Conservation (phyloP, 2,888 invertebrate genomes). For the Galeruca laticollis region DNA sequence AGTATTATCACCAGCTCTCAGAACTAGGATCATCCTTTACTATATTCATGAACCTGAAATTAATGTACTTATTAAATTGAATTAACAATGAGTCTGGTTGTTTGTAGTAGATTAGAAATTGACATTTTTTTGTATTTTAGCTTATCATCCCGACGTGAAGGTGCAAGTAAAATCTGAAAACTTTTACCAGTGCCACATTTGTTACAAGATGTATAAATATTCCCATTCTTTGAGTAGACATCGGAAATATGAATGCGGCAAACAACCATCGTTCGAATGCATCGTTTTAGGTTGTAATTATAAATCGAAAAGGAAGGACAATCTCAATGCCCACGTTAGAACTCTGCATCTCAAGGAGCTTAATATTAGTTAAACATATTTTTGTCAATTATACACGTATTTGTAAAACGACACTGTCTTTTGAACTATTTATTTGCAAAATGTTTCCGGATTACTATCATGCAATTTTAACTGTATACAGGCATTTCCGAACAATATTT, state of each 20-base stretch:
- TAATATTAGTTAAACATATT: constrained; percentile 47
- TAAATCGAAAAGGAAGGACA: constrained; percentile 57
- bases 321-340: constrained; percentile 56
- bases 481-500: too few relatives aligned
- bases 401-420: too few relatives aligned
- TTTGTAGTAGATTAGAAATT: constrained; percentile 1
- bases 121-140: constrained; percentile 27
- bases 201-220: constrained; percentile 57
- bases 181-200: constrained; percentile 49
- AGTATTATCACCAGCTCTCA: too few relatives aligned
- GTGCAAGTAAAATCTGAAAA: constrained; percentile 21
- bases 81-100: background rate
- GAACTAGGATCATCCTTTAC: too few relatives aligned
- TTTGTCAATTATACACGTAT: background rate
- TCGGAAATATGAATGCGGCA: constrained; percentile 58
- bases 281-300: constrained; percentile 53
- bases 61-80: background rate
- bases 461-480: too few relatives aligned
- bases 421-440: background rate
- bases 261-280: constrained; percentile 55
- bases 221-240: constrained; percentile 56
- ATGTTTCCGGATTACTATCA: too few relatives aligned
- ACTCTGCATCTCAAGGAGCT: constrained; percentile 52
- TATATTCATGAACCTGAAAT: too few relatives aligned
- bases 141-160: constrained; percentile 24